Evolutionary conservation across 2,113 vertebrate genomes (phyloP).

Genomic region (Monopterus albus): DNA sequence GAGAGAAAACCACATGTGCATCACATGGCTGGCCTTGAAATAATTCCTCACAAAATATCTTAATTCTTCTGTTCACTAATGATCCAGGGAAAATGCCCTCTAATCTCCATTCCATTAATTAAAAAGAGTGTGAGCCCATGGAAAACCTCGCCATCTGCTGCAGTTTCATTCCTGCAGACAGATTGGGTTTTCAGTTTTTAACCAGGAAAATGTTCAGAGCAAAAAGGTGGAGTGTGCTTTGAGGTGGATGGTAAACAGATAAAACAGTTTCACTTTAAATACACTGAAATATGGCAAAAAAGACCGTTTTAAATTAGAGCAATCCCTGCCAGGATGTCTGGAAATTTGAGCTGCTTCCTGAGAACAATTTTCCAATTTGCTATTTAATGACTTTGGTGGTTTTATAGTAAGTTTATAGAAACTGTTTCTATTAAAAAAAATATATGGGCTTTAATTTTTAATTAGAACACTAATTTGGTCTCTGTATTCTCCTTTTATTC

Average conservation of each 20-base stretch:
- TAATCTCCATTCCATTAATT: constrained; percentile 86
- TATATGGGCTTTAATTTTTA: neutral
- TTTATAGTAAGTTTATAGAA: constrained; percentile 16
- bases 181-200: constrained; percentile 77
- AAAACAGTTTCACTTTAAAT: constrained; percentile 42
- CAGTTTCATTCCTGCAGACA: constrained; percentile 75
- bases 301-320: constrained; percentile 28
- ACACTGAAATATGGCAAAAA: constrained; percentile 25
- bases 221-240: constrained; percentile 35
- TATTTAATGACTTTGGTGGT: constrained; percentile 12
- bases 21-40: constrained; percentile 79
- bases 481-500: no score
- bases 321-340: constrained; percentile 8
- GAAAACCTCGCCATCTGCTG: constrained; percentile 83
- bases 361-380: constrained; percentile 21
- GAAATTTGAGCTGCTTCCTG: constrained; percentile 25
- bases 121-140: constrained; percentile 83
- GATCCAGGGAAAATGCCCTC: constrained; percentile 82
- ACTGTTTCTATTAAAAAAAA: neutral
- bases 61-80: constrained; percentile 86
- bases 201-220: constrained; percentile 58
- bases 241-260: constrained; percentile 62
- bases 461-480: neutral
- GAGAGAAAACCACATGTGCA: constrained; percentile 77
- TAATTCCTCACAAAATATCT: constrained; percentile 84